Percentiles rank a stretch among this genome's conserved stretches.
Conservation (phyloP, 2,888 invertebrate species). For the Apoda limacodes region DNA sequence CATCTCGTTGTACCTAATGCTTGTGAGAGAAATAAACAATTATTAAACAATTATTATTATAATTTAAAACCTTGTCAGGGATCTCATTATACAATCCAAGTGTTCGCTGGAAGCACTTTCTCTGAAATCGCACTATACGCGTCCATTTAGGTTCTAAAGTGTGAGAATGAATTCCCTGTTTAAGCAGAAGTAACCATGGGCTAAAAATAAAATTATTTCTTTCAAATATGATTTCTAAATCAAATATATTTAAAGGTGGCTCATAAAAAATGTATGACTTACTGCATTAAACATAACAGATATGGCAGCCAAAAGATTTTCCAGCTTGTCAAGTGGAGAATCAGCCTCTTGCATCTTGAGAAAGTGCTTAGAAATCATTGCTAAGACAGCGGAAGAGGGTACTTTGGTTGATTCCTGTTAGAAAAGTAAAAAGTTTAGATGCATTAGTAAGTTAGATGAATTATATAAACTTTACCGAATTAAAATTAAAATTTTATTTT, state of each 20-base stretch:
- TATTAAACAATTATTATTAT: neutral
- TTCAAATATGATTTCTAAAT: neutral
- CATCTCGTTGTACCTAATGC: no score
- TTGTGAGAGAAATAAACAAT: no score
- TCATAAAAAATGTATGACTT: constrained; percentile 31
- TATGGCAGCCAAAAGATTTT: constrained; percentile 89
- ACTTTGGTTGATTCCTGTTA: constrained; percentile 78
- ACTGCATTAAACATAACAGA: constrained; percentile 87
- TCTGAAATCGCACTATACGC: no score
- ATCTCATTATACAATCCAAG: no score
- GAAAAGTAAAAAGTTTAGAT: no score
- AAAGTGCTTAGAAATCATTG: constrained; percentile 82
- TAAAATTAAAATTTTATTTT: no score
- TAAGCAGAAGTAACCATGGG: neutral
- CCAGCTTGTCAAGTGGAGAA: constrained; percentile 92
- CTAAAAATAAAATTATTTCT: neutral
- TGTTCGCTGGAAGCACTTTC: no score
- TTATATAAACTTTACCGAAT: no score
- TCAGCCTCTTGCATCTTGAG: constrained; percentile 90
- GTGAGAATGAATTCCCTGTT: no score
- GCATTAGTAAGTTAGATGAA: no score
- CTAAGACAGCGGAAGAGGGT: constrained; percentile 80
- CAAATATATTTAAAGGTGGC: no score
- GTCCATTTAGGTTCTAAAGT: no score
- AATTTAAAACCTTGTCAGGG: neutral